Evolutionary conservation across 2,797 vertebrate genomes (phyloP).

Genomic region (Oryzias sinensis): DNA sequence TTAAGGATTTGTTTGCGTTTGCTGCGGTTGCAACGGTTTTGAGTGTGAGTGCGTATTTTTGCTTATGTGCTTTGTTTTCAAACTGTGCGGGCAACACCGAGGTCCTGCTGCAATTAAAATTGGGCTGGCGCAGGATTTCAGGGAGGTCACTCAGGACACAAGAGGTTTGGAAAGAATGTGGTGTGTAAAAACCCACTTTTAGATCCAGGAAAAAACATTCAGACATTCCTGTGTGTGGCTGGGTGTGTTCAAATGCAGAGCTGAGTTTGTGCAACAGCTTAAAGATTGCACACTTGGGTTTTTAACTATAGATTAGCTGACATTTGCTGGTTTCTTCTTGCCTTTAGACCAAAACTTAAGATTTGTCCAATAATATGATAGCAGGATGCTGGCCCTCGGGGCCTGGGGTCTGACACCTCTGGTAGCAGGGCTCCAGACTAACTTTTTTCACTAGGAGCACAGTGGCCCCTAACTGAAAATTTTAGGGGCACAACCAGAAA

Average conservation of each 20-base stretch:
- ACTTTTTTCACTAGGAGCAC: too few relatives aligned
- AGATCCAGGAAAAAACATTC: constrained; percentile 60
- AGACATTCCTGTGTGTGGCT: constrained; percentile 55
- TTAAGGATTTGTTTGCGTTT: constrained; percentile 35
- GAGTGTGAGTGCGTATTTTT: constrained; percentile 2
- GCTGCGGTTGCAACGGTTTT: constrained; percentile 41
- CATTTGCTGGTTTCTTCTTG: background rate
- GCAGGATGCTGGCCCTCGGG: too few relatives aligned
- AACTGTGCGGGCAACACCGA: constrained; percentile 11
- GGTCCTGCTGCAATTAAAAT: constrained; percentile 45
- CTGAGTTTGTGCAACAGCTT: constrained; percentile 16
- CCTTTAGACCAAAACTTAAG: too few relatives aligned
- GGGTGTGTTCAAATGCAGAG: constrained; percentile 42
- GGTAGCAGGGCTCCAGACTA: too few relatives aligned
- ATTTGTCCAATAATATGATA: too few relatives aligned
- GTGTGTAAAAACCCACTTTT: constrained; percentile 61
- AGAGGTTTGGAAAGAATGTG: constrained; percentile 49
- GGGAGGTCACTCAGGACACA: constrained; percentile 47
- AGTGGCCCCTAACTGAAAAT: too few relatives aligned
- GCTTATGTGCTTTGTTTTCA: constrained; percentile 19
- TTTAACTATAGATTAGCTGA: constrained; percentile 1
- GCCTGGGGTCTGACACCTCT: too few relatives aligned
- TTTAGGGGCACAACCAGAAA: too few relatives aligned
- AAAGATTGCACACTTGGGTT: constrained; percentile 26
- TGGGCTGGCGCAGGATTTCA: constrained; percentile 20